Evolutionary conservation across 2,888 invertebrate genomes (phyloP), one percentile per base, ranked within the genome.

Genomic region (Pyrochroa serraticornis): DNA sequence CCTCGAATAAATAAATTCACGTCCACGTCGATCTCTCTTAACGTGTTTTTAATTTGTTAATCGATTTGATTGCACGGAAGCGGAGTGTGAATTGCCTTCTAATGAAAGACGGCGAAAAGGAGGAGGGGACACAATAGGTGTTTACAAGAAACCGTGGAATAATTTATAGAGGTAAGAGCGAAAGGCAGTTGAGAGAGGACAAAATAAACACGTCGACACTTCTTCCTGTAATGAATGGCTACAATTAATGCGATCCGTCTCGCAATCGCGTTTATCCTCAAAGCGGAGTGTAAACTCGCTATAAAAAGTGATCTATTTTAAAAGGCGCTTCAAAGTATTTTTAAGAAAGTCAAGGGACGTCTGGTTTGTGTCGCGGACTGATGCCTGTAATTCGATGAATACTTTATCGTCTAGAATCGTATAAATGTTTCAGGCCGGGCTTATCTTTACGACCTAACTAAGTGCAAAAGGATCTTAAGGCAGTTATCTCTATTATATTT

Each of bases 301-400:
- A 65, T 60, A 63, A 68, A 64, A 64, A 60, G 51, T 60, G 55
- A 65, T 68, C 68, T 68, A 68, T 68, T 68, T 66, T 64, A 59
- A 62, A 63, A 58, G 59, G 57, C 57, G 47, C 54, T 34, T 50
- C 54, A 39, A 60, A 63, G 64, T 67, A 67, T 67, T 68, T 68
- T 47, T 50, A 58, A 53, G 60, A 62, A 53, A 55, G 44, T 42
- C 53, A 44, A 51, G 54, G 43, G 38, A 51, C 50, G 72, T 72
- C 71, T 72, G 74, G 68, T 68, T 70, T 69, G 57, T 69, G 71
- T 67, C 64, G 62, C 52, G 64, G 64, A 68, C 69, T 63, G 67
- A 68, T 69, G 69, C 59, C 68, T 66, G 72, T 72, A 73, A 73
- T 73, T 72, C 73, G 73, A 73, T 72, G 74, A 73, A 72, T 70